A percentile compares a stretch with the other conserved stretches of the same genome.
Evolutionary conservation across 37 sponge, comb jelly and placozoan species (phyloP).

Genomic region (Eunapius fragilis): DNA sequence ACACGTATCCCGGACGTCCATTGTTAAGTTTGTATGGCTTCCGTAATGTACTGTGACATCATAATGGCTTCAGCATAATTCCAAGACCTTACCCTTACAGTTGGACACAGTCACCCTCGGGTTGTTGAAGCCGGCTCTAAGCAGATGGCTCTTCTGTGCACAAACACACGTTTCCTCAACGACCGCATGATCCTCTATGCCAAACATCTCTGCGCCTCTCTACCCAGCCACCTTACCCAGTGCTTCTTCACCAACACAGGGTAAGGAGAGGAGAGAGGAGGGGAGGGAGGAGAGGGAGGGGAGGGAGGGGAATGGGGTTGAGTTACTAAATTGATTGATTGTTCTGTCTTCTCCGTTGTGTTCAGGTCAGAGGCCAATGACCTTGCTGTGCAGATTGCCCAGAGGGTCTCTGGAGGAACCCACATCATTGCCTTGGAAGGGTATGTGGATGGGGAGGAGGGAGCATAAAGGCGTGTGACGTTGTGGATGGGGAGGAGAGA

Average conservation of each 20-base stretch:
- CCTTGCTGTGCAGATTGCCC: conserved; percentile 82
- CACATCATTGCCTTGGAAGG: conserved; percentile 68
- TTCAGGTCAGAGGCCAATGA: conserved; percentile 90
- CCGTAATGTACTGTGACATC: too few relatives aligned
- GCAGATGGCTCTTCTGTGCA: conserved; percentile 86
- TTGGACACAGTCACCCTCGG: conserved; percentile 91
- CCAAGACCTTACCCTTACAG: conserved; percentile 16
- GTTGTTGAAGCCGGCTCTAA: conserved; percentile 76
- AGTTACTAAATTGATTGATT: background rate
- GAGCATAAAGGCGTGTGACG: background rate
- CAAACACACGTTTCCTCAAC: conserved; percentile 89
- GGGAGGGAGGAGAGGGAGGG: too few relatives aligned
- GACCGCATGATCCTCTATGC: conserved; percentile 73
- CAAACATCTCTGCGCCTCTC: conserved; percentile 45
- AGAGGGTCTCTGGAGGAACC: conserved; percentile 33
- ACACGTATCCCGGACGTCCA: too few relatives aligned
- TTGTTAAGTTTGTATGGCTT: too few relatives aligned
- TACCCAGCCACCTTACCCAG: conserved; percentile 63
- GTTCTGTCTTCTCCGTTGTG: background rate
- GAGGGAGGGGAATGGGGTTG: background rate
- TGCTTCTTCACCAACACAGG: conserved; percentile 88
- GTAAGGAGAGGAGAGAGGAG: conserved; percentile 18
- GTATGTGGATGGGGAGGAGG: conserved; percentile 17
- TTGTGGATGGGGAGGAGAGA: background rate
- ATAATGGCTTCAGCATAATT: too few relatives aligned